Percentiles rank a stretch among this genome's conserved stretches.
phyloP scores from a whole-genome alignment of 2,113 vertebrate species.

The Sterrhoptilus dennistouni region DNA sequence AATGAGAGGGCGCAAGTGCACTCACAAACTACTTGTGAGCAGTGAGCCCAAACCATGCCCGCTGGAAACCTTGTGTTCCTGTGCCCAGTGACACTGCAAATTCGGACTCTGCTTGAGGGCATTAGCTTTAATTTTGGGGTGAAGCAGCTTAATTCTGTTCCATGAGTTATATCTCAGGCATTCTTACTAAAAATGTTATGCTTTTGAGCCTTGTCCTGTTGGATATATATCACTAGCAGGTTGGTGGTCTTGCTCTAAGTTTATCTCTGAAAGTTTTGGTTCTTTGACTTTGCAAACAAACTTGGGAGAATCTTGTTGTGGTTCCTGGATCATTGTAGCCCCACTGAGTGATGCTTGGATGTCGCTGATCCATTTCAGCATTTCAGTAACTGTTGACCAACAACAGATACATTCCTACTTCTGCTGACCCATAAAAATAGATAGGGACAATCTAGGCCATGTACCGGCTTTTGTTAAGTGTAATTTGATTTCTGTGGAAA shows the following conservation, averaged over 20 bases:
- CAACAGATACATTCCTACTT: not conserved
- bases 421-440: not conserved
- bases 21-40: not conserved
- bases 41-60: not conserved
- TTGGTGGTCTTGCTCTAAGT: not conserved
- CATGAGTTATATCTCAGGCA: not conserved
- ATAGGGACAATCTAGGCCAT: not conserved
- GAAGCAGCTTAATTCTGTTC: not conserved
- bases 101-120: not conserved
- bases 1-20: not conserved
- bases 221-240: not conserved
- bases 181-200: not conserved
- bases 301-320: not conserved
- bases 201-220: not conserved
- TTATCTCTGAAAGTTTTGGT: not conserved
- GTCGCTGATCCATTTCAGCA: too few species aligned
- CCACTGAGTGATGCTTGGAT: fast-evolving
- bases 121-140: not conserved
- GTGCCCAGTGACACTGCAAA: not conserved
- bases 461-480: not conserved
- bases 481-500: not conserved
- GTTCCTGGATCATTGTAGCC: not conserved
- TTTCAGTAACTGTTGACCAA: not conserved
- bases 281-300: not conserved
- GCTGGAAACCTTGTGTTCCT: not conserved